Evolutionary conservation across 2,113 vertebrate species (phyloP), one percentile per base, ranked within the genome.

Genomic region (Illadopsis cleaveri): DNA sequence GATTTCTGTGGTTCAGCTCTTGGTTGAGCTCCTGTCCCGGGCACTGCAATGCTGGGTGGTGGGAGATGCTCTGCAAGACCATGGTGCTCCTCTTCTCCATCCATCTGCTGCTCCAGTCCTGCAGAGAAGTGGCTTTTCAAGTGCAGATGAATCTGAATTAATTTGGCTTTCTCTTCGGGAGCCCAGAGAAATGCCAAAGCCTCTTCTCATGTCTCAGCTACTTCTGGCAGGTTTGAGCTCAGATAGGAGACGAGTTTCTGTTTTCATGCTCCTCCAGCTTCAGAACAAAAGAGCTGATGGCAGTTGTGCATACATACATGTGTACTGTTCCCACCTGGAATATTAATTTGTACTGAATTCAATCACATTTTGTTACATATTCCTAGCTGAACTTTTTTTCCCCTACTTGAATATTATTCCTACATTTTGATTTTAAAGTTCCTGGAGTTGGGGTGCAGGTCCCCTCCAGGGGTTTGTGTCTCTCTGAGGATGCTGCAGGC

Each of bases 201-300:
- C 37, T 92, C 66, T 69, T 38, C 72, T 65, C 31, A 2, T n/a
- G 12, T 53, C 21, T 45, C 70, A 42, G 73, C 71, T 88, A 16
- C 75, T 90, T 48, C 75, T 90, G 93, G 78, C 77, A 57, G 88
- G 77, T 78, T 62, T 7, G 12, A 57, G 73, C 56, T 53, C 14
- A 1, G 51, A 69, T 12, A 25, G 73, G 42, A 76, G 65, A 42
- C 0, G 0, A 1, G 0, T 37, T 57, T 22, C 50, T 76, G 73
- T 47, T 70, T 54, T 91, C 33, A 30, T 42, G 70, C 48, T 95
- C 44, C 40, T 81, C 51, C 73, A 62, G 71, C 57, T 76, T 82
- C 1, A 2, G n/a, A 50, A 90, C 72, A 62, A 75, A 78, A 45
- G 60, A 64, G 47, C 70, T 61, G 69, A 50, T 71, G 54, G 33